Evolutionary conservation across 92 coral and sea anemone species (phyloP).

Genomic region (Porites rus): DNA sequence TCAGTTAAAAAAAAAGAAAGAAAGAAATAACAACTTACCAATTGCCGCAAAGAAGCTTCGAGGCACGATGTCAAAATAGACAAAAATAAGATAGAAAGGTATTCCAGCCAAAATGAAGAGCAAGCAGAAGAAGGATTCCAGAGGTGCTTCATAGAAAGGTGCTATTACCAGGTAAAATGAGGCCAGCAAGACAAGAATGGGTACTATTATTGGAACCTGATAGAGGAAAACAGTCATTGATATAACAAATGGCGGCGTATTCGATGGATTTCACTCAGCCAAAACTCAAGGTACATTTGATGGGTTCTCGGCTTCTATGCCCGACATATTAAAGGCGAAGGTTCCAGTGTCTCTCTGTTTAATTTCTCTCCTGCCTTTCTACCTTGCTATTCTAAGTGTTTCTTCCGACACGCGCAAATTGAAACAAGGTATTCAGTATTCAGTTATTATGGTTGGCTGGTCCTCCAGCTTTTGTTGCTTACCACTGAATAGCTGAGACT

Average conservation of each 20-base stretch:
- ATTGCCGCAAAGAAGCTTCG: slow-evolving; percentile 59
- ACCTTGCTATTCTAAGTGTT: neutral
- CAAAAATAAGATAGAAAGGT: slow-evolving; percentile 87
- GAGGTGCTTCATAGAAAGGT: slow-evolving; percentile 92
- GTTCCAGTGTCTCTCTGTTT: neutral
- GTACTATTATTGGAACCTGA: slow-evolving; percentile 84
- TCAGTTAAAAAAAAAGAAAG: neutral
- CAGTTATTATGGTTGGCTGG: too few species aligned
- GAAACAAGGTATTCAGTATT: too few species aligned
- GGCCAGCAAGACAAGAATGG: slow-evolving; percentile 82
- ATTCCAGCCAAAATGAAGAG: slow-evolving; percentile 91
- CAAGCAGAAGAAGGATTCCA: slow-evolving; percentile 87
- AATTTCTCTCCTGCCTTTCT: neutral
- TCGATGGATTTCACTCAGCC: neutral
- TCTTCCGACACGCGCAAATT: too few species aligned
- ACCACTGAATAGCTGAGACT: too few species aligned
- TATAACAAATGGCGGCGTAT: too few species aligned
- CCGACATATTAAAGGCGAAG: neutral
- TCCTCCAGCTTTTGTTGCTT: too few species aligned
- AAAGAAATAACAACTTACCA: slow-evolving; percentile 62
- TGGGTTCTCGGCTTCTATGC: neutral
- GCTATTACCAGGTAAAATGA: slow-evolving; percentile 86
- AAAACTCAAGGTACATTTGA: neutral
- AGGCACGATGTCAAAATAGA: slow-evolving; percentile 79
- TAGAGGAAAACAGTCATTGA: too few species aligned